Base-by-base conservation (phyloP, 1,140 invertebrate species). In the Dinoponera quadriceps region DNA sequence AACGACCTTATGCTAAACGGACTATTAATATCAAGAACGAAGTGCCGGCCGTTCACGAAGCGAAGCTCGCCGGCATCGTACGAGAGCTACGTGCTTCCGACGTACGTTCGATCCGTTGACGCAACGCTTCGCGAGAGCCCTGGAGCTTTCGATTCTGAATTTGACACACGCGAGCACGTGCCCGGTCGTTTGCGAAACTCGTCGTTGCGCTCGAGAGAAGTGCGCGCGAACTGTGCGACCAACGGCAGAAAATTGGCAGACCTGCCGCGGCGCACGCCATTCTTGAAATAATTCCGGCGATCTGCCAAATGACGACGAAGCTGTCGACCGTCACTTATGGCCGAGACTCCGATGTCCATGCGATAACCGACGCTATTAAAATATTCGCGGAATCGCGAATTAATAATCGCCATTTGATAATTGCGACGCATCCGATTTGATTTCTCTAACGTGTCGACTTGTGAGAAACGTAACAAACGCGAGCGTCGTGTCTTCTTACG, bases 11-110 rank as follows among this genome's bases (percentile, higher is more conserved):
- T 57, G 51, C 65, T 29, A 22, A 27, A 69, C 29, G 33, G 33
- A 80, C 51, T 80, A 71, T 80, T 80, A 80, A 71, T 80, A 57
- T 80, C 75, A 51, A 14, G 65, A n/a, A 77, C 65, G 65, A 80
- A 33, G 51, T 57, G 33, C 38, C 51, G 49, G 14, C 33, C 29
- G 51, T 80, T 69, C 57, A 14, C n/a, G 3, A 14, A 11, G 29
- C 63, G 25, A 78, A 27, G n/a, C 44, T 65, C 51, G 29, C n/a
- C 27, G 16, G 18, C 29, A 20, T 69, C 33, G 33, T 44, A 33
- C 29, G 38, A 33, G 49, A 44, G 38, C 38, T 44, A 9, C 22
- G 33, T 22, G n/a, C 44, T 27, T 68, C 38, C 20, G 57, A 59
- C 2, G 29, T 33, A 33, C 38, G 38, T 13, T 44, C 20, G 20